phyloP scores from a whole-genome alignment of 2,113 vertebrate species.

The Dolichotis patagonum region DNA sequence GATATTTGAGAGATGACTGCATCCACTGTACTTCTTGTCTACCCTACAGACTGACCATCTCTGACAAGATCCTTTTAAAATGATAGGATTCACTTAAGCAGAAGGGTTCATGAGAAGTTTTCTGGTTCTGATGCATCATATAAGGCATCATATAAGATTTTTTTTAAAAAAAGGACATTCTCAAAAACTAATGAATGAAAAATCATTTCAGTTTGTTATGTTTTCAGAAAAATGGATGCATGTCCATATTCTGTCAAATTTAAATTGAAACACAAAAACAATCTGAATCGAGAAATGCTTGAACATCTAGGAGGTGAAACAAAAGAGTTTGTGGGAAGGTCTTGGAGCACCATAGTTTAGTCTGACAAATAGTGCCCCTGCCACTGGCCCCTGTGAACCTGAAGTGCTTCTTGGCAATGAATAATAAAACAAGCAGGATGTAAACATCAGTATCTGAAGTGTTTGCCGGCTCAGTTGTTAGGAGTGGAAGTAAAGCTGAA shows the following conservation, averaged over 20 bases:
- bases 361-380: slow-evolving; percentile 40
- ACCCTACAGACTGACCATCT: background rate
- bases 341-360: background rate
- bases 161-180: background rate
- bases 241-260: slow-evolving; percentile 9
- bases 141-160: background rate
- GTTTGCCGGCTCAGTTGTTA: slow-evolving; percentile 14
- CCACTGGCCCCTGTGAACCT: background rate
- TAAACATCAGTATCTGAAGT: slow-evolving; percentile 34
- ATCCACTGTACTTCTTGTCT: background rate
- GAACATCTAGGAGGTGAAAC: background rate
- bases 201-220: background rate
- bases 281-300: slow-evolving; percentile 44
- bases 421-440: slow-evolving; percentile 56
- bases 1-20: background rate
- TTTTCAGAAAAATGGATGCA: background rate
- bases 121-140: background rate
- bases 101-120: background rate
- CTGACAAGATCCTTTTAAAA: background rate
- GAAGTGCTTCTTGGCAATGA: slow-evolving; percentile 61
- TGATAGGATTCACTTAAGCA: background rate
- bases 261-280: slow-evolving; percentile 9
- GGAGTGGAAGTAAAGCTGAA: slow-evolving; percentile 39
- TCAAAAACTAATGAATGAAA: background rate
- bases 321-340: background rate